Base-by-base conservation (phyloP, 2,888 invertebrate genomes). In the Exephanes ischioxanthus region DNA sequence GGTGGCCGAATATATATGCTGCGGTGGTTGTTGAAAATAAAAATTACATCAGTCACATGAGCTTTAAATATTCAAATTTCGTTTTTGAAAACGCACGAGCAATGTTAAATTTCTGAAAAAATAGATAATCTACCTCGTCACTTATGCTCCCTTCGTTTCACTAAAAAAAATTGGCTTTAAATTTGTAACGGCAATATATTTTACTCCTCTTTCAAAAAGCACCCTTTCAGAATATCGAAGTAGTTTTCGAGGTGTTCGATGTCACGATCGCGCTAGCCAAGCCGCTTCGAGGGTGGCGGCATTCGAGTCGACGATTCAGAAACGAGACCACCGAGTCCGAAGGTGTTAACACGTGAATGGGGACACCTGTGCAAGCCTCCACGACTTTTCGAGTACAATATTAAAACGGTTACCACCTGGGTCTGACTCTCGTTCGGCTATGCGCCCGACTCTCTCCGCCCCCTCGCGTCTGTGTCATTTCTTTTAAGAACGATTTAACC, bases 1-100 rank as follows among this genome's bases (percentile, higher is more conserved):
- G 94, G 93, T 93, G 94, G 94, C 93, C 90, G 88, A 88, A 87
- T 88, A 77, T 76, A 68, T 86, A 73, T 37, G 61, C 68, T 68
- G 41, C 55, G 70, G 51, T 48, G 48, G 41, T 80, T 77, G 68
- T 72, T 58, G 61, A 61, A 79, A 33, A 68, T 30, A 61, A 79
- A 58, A 55, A 26, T 55, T 67, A 26, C 70, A 63, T 75, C 48
- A 37, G 61, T 79, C 67, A 14, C 45, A 9, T 9, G 5, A n/a
- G 3, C 7, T 30, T 48, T 55, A 3, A 61, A 72, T 16, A 1
- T 4, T n/a, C 51, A 55, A 22, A 22, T 58, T 26, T 6, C 14
- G 48, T 66, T 37, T 2, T 45, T 7, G 19, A 73, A 58, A 45
- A 14, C 26, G 6, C 22, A 30, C 11, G n/a, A 55, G 41, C 45